Percentiles rank a stretch among this genome's conserved stretches.
phyloP scores from a whole-genome alignment of 2,888 invertebrate genomes.

The Dryocosmus kuriphilus region DNA sequence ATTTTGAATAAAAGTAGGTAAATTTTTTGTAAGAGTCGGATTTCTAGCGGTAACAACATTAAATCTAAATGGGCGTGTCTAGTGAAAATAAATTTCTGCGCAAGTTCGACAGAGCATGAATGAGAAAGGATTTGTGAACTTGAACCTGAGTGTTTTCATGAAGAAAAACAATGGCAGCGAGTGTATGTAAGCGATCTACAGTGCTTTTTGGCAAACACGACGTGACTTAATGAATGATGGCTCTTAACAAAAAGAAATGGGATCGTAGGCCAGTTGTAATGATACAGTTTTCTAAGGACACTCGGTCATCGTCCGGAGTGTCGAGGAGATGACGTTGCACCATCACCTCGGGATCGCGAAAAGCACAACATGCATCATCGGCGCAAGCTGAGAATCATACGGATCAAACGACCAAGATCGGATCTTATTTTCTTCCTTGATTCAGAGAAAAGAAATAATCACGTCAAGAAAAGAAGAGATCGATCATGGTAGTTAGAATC shows the following conservation, averaged over 20 bases:
- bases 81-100: not conserved
- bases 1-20: not conserved
- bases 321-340: constrained; percentile 73
- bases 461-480: constrained; percentile 31
- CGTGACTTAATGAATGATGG: constrained; percentile 66
- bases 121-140: constrained; percentile 17
- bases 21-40: not conserved
- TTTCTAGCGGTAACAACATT: not conserved
- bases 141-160: constrained; percentile 14
- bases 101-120: not conserved
- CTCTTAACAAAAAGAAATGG: constrained; percentile 56
- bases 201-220: constrained; percentile 69
- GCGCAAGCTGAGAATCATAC: constrained; percentile 76
- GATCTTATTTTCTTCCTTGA: constrained; percentile 37
- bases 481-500: constrained; percentile 58
- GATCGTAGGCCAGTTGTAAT: constrained; percentile 55
- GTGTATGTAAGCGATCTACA: constrained; percentile 69
- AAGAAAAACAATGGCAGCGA: constrained; percentile 56
- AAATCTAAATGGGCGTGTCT: constrained; percentile 15
- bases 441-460: not conserved
- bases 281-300: constrained; percentile 62
- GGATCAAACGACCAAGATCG: constrained; percentile 56
- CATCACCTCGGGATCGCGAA: constrained; percentile 76
- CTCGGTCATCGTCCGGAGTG: constrained; percentile 65
- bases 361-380: constrained; percentile 78